A percentile compares a stretch with the other conserved stretches of the same genome.
Evolutionary conservation across 2,113 vertebrate genomes (phyloP).

Genomic region (Cettia cetti): DNA sequence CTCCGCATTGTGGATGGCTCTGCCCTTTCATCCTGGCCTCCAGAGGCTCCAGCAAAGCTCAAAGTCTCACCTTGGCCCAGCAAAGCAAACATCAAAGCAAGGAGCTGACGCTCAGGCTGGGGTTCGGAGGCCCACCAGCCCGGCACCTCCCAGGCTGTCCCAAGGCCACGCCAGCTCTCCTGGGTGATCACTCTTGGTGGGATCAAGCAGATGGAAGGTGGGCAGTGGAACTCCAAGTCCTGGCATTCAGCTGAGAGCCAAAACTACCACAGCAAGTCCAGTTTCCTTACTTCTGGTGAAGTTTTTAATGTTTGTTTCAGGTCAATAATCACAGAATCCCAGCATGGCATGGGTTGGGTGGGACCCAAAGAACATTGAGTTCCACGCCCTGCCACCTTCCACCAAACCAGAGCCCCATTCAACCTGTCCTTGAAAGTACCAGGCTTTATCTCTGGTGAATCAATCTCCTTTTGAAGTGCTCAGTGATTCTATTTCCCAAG

Average conservation of each 20-base stretch:
- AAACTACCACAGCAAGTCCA: neutral
- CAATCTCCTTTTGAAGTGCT: neutral
- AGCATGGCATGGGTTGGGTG: neutral
- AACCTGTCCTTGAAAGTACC: neutral
- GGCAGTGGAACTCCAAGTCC: neutral
- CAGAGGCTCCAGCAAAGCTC: neutral
- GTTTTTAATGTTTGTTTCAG: neutral
- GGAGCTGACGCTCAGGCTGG: neutral
- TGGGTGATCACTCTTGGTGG: rapidly evolving
- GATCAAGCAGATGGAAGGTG: neutral
- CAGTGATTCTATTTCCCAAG: neutral
- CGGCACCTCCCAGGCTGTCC: neutral
- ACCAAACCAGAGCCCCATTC: neutral
- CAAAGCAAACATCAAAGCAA: neutral
- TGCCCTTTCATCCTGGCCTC: neutral
- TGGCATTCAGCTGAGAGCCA: neutral
- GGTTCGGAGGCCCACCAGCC: neutral
- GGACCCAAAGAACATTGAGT: neutral
- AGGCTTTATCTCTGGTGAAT: neutral
- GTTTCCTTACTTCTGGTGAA: neutral
- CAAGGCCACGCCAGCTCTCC: rapidly evolving
- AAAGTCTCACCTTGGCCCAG: neutral
- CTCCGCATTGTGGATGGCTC: neutral
- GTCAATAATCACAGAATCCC: neutral
- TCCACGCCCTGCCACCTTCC: neutral